Evolutionary conservation across 2,888 invertebrate genomes (phyloP).

Genomic region (Chymomyza procnemis): DNA sequence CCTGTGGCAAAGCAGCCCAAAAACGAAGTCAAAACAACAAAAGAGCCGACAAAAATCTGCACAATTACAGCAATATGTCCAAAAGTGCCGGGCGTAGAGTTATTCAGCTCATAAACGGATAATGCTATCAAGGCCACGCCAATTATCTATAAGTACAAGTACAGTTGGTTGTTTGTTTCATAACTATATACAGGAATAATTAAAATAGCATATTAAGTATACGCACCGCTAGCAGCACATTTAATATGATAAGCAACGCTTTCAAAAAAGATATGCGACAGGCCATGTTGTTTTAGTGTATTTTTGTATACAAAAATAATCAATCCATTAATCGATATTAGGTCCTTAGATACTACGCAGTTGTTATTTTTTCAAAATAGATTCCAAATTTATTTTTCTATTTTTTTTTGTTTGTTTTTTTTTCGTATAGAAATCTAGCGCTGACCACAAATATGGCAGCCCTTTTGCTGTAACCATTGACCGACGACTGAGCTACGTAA

Average conservation of each 20-base stretch:
- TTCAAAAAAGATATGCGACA: slow-evolving; percentile 66
- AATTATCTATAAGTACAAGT: slow-evolving; percentile 51
- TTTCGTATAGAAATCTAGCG: neutral
- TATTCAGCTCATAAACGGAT: slow-evolving; percentile 70
- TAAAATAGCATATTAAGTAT: slow-evolving; percentile 42
- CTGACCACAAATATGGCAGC: slow-evolving; percentile 31
- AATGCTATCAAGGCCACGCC: slow-evolving; percentile 70
- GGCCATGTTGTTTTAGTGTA: slow-evolving; percentile 49
- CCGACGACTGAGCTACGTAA: slow-evolving; percentile 59
- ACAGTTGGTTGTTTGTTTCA: neutral
- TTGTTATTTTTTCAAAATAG: neutral
- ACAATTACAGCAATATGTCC: slow-evolving; percentile 72
- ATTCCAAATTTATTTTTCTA: neutral
- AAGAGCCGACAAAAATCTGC: slow-evolving; percentile 83
- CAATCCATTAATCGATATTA: neutral
- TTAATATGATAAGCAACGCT: slow-evolving; percentile 64
- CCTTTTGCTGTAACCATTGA: slow-evolving; percentile 58
- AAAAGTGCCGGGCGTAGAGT: slow-evolving; percentile 71
- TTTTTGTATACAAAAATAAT: neutral
- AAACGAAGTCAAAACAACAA: slow-evolving; percentile 90
- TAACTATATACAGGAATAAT: neutral
- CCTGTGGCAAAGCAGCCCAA: slow-evolving; percentile 94
- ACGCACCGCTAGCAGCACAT: slow-evolving; percentile 74
- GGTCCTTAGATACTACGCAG: neutral
- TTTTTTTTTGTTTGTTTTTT: slow-evolving; percentile 25